Evolutionary conservation across 2,113 vertebrate genomes (phyloP), one percentile per base, ranked within the genome.

Genomic region (Podiceps cristatus): DNA sequence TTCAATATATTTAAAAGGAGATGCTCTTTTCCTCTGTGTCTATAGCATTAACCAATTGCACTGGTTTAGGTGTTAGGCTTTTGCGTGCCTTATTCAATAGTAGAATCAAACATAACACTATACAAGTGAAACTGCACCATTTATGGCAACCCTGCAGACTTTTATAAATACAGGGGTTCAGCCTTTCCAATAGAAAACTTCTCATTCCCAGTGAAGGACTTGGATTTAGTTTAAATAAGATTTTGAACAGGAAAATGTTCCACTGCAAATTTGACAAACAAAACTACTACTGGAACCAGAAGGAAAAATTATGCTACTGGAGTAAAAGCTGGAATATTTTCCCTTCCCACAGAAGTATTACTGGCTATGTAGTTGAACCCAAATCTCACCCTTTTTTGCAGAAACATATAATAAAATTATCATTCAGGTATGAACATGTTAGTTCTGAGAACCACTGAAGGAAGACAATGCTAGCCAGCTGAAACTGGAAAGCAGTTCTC

Each of bases 361-460:
- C 35, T 63, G 42, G 45, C 53, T 62, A 37, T 31, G 25, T 53
- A 56, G 73, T 12, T 88, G 40, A 49, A 63, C 27, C 33, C 29
- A 67, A 60, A 78, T 31, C 59, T 83, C 59, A 66, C 20, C 10
- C 23, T 20, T 5, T 66, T 33, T 69, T 66, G 66, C 28, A 77
- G 75, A 93, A 85, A 52, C 6, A 25, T 40, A 29, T 28, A 10
- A 45, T 29, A 49, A 53, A 67, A 66, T 50, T 31, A 83, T 29
- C 18, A 49, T 29, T 86, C n/a, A 28, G 0, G 0, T 35, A 69
- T 12, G 5, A 90, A 60, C 31, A 35, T 24, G 2, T 63, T 59
- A 37, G 5, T 75, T 87, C 42, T 74, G 68, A 77, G 40, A 85
- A 59, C 9, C 3, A 19, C 59, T 69, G 33, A 92, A 80, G 66